Percentiles rank a stretch among this genome's conserved stretches.
These are phyloP conservation scores for Dreissena rostriformis DNA, from an alignment of 1,140 invertebrate species.

Conservation along the genomic window DNA sequence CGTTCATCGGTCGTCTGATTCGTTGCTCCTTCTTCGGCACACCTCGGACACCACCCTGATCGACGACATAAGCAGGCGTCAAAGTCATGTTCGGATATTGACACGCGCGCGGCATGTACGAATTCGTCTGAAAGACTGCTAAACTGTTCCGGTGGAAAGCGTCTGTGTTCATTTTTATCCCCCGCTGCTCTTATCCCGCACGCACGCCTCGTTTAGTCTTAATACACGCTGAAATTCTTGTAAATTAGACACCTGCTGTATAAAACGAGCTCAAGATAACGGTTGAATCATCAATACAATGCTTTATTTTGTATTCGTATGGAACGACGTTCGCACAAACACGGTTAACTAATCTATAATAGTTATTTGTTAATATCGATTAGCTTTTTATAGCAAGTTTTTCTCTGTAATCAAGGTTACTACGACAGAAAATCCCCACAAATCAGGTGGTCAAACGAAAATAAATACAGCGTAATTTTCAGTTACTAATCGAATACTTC, in stretches of 20 bases:
- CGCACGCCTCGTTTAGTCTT: constrained; percentile 39
- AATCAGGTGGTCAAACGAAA: no score
- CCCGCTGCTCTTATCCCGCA: constrained; percentile 31
- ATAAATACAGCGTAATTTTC: no score
- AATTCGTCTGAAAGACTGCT: constrained; percentile 16
- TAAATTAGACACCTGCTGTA: constrained; percentile 42
- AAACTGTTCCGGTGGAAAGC: constrained; percentile 11
- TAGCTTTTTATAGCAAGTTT: no score
- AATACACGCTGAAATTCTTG: constrained; percentile 32
- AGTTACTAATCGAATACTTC: no score
- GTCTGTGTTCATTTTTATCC: constrained; percentile 17
- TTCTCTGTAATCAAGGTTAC: no score
- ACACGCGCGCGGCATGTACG: constrained; percentile 12
- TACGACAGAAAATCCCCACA: no score
- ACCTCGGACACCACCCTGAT: background rate
- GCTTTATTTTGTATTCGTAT: no score
- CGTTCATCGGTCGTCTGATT: constrained; percentile 80
- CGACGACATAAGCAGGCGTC: background rate
- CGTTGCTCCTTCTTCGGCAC: constrained; percentile 60
- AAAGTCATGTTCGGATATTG: constrained; percentile 3
- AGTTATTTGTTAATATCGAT: no score
- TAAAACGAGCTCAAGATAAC: background rate
- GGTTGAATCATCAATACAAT: no score
- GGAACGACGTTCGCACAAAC: no score
- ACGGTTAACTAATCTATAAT: no score